Conservation (phyloP, 1,140 invertebrate species). For the Leptinotarsa undecemlineata region DNA sequence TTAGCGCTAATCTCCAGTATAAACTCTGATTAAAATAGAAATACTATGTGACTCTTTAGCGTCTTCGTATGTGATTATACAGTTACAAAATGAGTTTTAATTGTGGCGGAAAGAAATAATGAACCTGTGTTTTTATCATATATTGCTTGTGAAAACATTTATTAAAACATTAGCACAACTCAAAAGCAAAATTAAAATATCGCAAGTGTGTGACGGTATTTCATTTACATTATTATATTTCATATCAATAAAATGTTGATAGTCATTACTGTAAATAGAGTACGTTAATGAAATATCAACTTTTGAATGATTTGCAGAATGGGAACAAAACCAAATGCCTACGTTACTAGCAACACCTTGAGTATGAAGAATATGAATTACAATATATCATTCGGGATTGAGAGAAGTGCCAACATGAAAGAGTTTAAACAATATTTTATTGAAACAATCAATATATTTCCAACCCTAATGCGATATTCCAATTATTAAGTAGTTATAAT, state of each 20-base stretch:
- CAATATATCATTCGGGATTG: neutral
- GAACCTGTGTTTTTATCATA: too few species aligned
- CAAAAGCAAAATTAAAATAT: constrained; percentile 21
- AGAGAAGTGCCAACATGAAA: too few species aligned
- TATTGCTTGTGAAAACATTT: constrained; percentile 7
- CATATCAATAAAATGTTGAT: neutral
- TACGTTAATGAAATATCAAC: neutral
- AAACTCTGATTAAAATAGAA: too few species aligned
- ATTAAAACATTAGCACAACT: neutral
- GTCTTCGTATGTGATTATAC: too few species aligned
- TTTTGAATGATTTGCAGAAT: neutral
- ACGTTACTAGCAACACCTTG: constrained; percentile 17
- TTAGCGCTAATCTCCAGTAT: too few species aligned
- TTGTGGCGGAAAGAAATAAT: too few species aligned
- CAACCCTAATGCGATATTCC: too few species aligned
- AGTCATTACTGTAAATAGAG: constrained; percentile 18
- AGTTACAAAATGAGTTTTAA: too few species aligned
- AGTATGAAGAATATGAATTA: constrained; percentile 1
- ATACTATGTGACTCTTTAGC: too few species aligned
- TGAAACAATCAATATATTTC: too few species aligned
- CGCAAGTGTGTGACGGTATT: constrained; percentile 33
- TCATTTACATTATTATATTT: neutral
- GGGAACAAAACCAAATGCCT: neutral
- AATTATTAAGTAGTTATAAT: too few species aligned
- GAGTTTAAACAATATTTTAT: too few species aligned